Evolutionary conservation across 2,113 vertebrate genomes (phyloP), one percentile per base, ranked within the genome.

Genomic region (Mastomys natalensis): DNA sequence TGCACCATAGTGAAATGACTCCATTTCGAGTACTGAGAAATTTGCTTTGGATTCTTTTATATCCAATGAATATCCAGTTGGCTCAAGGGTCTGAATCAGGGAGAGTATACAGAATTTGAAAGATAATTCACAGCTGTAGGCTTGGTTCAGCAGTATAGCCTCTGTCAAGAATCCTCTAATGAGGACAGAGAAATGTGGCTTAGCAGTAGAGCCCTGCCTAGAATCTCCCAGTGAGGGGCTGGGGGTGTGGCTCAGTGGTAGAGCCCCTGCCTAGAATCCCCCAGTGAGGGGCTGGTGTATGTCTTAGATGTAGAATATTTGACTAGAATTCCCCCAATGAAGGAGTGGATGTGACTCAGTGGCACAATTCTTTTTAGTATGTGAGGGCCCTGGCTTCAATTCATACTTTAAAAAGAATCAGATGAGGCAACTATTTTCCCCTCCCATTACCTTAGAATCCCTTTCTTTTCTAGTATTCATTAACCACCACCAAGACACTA

Each of bases 1-100:
- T 55, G 66, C 4, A 62, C 90, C 48, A 58, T 29, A 10, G 74
- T 15, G 58, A 95, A 96, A 94, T 1, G 93, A 78, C 70, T 90
- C 19, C 64, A 45, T 22, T 40, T 64, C 0, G 34, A 92, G 3
- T 77, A 37, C 58, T 45, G 86, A 95, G 95, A 97, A 43, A 29
- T 45, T 53, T 95, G 21, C 40, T 21, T 51, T 88, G 94, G 64
- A 53, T 55, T 90, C 40, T 73, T 77, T 60, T 26, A 31, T 48
- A 45, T 37, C 21, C 24, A 86, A 19, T 7, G 7, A 17, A 40
- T 8, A 19, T 53, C 5, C 22, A 60, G 82, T 5, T 7, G 5
- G 11, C 34, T 45, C n/a, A 40, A 58, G 19, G 34, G 17, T 84
- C 62, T 87, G 19, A 24, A 24, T 68, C n/a, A 89, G n/a, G 70